Percentiles rank a stretch among this genome's conserved stretches.
Conservation (phyloP, 2,888 invertebrate genomes). For the Catocala sponsa region DNA sequence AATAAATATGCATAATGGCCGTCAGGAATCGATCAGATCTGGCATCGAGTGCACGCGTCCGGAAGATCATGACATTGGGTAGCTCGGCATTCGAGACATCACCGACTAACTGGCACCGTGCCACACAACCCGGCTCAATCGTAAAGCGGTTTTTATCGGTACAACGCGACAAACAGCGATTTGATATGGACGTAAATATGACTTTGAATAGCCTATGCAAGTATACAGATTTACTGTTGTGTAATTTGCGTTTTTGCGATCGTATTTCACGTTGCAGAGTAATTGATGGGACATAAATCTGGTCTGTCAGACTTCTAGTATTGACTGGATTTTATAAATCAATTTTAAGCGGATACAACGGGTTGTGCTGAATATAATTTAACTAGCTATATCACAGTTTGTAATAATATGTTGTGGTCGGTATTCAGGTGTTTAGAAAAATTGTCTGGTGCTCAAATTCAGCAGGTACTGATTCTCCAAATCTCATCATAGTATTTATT, state of each 20-base stretch:
- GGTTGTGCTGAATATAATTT: neutral
- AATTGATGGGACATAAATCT: too few relatives aligned
- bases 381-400: too few relatives aligned
- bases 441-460: too few relatives aligned
- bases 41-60: conserved; percentile 42
- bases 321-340: conserved; percentile 10
- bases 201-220: conserved; percentile 7
- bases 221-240: neutral
- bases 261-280: too few relatives aligned
- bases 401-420: too few relatives aligned
- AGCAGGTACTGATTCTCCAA: too few relatives aligned
- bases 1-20: conserved; percentile 43
- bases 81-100: conserved; percentile 44
- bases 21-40: conserved; percentile 51
- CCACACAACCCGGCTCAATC: conserved; percentile 47
- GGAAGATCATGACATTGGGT: conserved; percentile 61
- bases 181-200: conserved; percentile 49
- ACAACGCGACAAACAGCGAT: conserved; percentile 46
- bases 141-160: conserved; percentile 56
- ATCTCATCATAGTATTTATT: too few relatives aligned
- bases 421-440: too few relatives aligned
- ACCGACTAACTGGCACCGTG: conserved; percentile 46
- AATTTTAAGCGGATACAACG: conserved; percentile 23
- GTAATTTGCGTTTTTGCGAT: neutral
- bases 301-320: neutral